Evolutionary conservation across 35 echinoderm and acorn worm genomes (phyloP).

Genomic region (Stichopus chloronotus): DNA sequence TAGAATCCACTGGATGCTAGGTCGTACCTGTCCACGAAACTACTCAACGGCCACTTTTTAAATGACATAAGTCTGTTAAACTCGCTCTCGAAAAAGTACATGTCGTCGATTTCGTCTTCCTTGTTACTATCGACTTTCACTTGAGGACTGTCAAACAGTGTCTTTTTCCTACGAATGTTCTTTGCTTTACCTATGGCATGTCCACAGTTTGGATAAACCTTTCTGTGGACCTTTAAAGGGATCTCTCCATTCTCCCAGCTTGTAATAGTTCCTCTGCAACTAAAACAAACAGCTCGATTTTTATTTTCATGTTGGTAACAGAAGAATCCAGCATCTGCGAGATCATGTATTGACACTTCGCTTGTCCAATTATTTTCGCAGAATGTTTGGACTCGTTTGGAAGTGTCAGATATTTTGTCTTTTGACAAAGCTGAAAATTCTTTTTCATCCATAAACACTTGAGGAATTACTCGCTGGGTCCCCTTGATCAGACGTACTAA

Average conservation of each 20-base stretch:
- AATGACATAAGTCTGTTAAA: conserved; percentile 17
- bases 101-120: not conserved
- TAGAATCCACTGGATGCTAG: not conserved
- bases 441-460: too few relatives aligned
- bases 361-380: not conserved
- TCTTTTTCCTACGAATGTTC: not conserved
- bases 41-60: conserved; percentile 7
- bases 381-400: not conserved
- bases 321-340: conserved; percentile 14
- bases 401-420: not conserved
- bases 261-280: not conserved
- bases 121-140: not conserved
- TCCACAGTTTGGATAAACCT: not conserved
- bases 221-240: not conserved
- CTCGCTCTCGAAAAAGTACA: not conserved
- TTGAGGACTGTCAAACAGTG: not conserved
- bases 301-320: not conserved
- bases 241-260: not conserved
- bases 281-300: not conserved
- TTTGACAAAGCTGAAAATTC: not conserved
- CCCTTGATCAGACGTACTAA: too few relatives aligned
- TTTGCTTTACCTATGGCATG: not conserved
- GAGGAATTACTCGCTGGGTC: too few relatives aligned
- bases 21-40: not conserved
- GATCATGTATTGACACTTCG: not conserved